These are phyloP conservation scores for Sarcophilus harrisii DNA, from an alignment of 2,797 vertebrate species.

Conservation along the genomic window DNA sequence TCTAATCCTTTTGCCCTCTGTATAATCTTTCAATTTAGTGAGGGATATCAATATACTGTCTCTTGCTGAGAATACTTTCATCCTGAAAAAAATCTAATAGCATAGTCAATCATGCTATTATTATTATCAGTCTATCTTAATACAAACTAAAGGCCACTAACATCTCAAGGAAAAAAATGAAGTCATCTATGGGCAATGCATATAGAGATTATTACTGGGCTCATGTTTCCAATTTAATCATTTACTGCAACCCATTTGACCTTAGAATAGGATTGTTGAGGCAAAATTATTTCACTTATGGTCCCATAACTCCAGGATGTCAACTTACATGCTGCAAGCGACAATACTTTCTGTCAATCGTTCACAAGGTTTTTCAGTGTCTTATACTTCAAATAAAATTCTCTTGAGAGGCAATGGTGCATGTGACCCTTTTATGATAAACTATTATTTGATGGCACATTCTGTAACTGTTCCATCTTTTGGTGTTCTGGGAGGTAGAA, in stretches of 20 bases:
- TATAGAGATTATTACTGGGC: slow-evolving; percentile 49
- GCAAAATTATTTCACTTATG: slow-evolving; percentile 72
- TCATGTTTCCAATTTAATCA: slow-evolving; percentile 68
- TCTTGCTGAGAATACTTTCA: slow-evolving; percentile 55
- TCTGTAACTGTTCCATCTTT: slow-evolving; percentile 47
- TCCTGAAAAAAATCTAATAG: slow-evolving; percentile 28
- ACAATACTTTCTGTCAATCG: slow-evolving; percentile 56
- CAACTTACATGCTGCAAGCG: slow-evolving; percentile 52
- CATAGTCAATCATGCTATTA: slow-evolving; percentile 56
- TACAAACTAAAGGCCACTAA: slow-evolving; percentile 51
- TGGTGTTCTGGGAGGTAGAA: slow-evolving; percentile 56
- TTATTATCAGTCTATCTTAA: slow-evolving; percentile 58
- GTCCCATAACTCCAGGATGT: slow-evolving; percentile 67
- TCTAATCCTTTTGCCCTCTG: slow-evolving; percentile 72
- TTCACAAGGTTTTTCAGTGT: slow-evolving; percentile 61
- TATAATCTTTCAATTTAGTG: slow-evolving; percentile 74
- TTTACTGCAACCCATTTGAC: slow-evolving; percentile 62
- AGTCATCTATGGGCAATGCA: slow-evolving; percentile 62
- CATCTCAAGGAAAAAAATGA: slow-evolving; percentile 52
- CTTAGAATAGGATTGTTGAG: slow-evolving; percentile 59
- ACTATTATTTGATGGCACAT: slow-evolving; percentile 61
- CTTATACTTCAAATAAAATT: slow-evolving; percentile 73
- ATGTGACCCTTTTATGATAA: slow-evolving; percentile 67
- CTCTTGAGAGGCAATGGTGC: slow-evolving; percentile 54
- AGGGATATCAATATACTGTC: slow-evolving; percentile 53